A percentile compares a stretch with the other conserved stretches of the same genome.
phyloP scores from a whole-genome alignment of 1,140 invertebrate species.

The Microplitis mediator region DNA sequence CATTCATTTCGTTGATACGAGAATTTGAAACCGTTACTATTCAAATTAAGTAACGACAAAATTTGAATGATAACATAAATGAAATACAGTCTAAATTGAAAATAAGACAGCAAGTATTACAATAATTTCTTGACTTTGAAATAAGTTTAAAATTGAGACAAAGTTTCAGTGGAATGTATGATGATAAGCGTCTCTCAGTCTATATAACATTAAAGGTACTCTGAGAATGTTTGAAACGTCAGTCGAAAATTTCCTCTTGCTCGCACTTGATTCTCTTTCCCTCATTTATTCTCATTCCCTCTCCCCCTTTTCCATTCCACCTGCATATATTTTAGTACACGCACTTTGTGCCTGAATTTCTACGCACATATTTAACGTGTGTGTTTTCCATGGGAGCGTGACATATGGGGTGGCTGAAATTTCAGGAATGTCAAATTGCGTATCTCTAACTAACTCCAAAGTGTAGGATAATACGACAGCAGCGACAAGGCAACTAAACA shows the following conservation, averaged over 20 bases:
- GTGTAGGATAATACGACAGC: neutral
- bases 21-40: too few relatives aligned
- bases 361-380: neutral
- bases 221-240: neutral
- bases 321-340: neutral
- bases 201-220: neutral
- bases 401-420: slow-evolving; percentile 15
- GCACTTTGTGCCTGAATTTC: neutral
- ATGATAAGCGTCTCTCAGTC: too few relatives aligned
- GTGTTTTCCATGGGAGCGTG: neutral
- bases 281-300: too few relatives aligned
- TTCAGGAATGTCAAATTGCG: slow-evolving; percentile 21
- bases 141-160: too few relatives aligned
- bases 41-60: too few relatives aligned
- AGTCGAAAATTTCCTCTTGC: neutral
- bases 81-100: too few relatives aligned
- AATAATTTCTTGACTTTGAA: too few relatives aligned
- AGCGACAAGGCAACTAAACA: neutral
- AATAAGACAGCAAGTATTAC: too few relatives aligned
- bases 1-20: too few relatives aligned
- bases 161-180: too few relatives aligned
- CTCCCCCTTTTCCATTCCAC: neutral
- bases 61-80: too few relatives aligned
- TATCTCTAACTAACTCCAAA: slow-evolving; percentile 9
- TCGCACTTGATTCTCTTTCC: too few relatives aligned